Evolutionary conservation across 2,113 vertebrate species (phyloP), one percentile per base, ranked within the genome.

Genomic region (Sander lucioperca): DNA sequence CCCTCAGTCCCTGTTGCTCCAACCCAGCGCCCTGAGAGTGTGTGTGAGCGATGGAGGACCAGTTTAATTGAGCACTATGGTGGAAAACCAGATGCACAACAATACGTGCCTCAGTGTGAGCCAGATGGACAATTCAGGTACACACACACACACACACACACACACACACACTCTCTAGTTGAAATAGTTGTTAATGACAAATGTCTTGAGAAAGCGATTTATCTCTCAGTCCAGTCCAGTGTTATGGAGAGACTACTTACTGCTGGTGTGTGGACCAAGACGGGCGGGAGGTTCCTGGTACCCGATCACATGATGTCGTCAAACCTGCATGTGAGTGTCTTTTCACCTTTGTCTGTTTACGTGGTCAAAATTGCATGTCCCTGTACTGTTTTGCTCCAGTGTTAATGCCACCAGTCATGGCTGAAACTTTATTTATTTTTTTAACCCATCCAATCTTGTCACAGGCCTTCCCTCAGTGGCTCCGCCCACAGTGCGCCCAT

Each of bases 261-360:
- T 99, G 98, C 93, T 99, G 98, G 98, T 99, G 98, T 69, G 98
- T 99, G 88, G 96, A 99, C 66, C 91, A 93, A 87, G 96, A 97
- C 0, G 98, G 98, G 33, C 93, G 96, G 13, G 97, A 99, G 88
- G 91, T 99, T 77, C 88, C 94, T 3, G 98, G 98, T 1, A 98
- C 98, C 0, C 93, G 97, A 73, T 97, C 97, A 0, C 93, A 97
- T 18, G 96, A 97, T 0, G 96, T 94, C 18, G 95, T 90, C 86
- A 95, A 94, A 21, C 97, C 97, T 0, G 96, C 97, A 0, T 99
- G 98, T 99, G 93, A 96, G 97, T 86, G 16, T 33, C 16, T 50
- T n/a, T 25, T 5, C 18, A 30, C 18, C 25, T 39, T n/a, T n/a
- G 18, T 3, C 7, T 30, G 33, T 30, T 16, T 64, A 11, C 2